A percentile compares a stretch with the other conserved stretches of the same genome.
These are phyloP conservation scores for Sus scrofa DNA, from an alignment of 2,113 vertebrate genomes.

Conservation along the genomic window DNA sequence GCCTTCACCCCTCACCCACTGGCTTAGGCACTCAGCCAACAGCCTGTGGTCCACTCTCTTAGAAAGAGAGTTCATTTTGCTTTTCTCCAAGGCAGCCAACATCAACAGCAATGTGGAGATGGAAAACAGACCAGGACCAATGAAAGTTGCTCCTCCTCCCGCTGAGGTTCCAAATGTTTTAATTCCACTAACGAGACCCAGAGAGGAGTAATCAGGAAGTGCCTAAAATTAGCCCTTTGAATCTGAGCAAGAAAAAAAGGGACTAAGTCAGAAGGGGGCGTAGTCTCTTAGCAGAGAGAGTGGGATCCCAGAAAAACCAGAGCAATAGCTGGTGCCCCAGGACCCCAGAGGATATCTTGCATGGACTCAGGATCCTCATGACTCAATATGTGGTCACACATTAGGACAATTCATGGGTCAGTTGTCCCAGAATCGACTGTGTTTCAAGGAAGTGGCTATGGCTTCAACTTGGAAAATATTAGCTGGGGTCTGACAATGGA, in stretches of 20 bases:
- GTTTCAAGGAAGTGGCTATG: neutral
- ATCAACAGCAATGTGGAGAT: slow-evolving; percentile 71
- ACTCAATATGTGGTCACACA: slow-evolving; percentile 15
- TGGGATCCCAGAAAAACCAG: slow-evolving; percentile 5
- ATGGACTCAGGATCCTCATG: neutral
- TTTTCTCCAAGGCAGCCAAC: slow-evolving; percentile 63
- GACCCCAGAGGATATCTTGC: slow-evolving; percentile 26
- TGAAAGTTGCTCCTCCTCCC: slow-evolving; percentile 73
- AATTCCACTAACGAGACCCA: slow-evolving; percentile 80
- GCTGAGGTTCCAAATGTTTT: slow-evolving; percentile 72
- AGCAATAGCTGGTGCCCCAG: neutral
- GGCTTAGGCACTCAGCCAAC: slow-evolving; percentile 39
- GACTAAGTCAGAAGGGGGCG: neutral
- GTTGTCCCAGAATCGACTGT: slow-evolving; percentile 14
- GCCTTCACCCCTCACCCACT: slow-evolving; percentile 46
- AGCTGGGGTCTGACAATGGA: neutral
- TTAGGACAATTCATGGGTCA: neutral
- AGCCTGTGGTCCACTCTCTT: slow-evolving; percentile 39
- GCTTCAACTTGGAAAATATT: slow-evolving; percentile 28
- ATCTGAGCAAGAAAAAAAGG: slow-evolving; percentile 60
- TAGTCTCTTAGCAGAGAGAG: slow-evolving; percentile 16
- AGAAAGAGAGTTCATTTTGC: slow-evolving; percentile 70
- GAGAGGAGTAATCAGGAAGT: slow-evolving; percentile 77
- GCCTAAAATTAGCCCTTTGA: slow-evolving; percentile 82
- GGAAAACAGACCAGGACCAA: slow-evolving; percentile 78